Evolutionary conservation across 2,888 invertebrate species (phyloP).

Genomic region (Baronia brevicornis): DNA sequence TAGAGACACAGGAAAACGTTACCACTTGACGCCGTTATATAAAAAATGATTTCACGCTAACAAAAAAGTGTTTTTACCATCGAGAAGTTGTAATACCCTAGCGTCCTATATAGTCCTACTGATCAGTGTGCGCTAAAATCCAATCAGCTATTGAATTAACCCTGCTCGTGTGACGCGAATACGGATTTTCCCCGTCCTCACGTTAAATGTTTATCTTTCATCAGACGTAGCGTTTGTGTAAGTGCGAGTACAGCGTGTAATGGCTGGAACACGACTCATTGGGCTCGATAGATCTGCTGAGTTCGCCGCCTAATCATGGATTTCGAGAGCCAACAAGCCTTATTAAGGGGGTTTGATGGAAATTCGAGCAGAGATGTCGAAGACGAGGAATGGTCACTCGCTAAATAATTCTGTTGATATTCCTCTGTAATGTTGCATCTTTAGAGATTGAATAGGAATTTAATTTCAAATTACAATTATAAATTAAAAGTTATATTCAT

Average conservation of each 20-base stretch:
- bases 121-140: constrained; percentile 69
- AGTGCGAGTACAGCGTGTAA: constrained; percentile 57
- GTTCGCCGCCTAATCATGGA: constrained; percentile 26
- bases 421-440: no score
- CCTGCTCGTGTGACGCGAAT: constrained; percentile 71
- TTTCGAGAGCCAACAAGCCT: constrained; percentile 15
- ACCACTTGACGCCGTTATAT: constrained; percentile 1
- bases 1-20: no score
- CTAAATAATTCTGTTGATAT: no score
- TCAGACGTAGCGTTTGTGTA: constrained; percentile 64
- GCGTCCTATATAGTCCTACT: constrained; percentile 41
- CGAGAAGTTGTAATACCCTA: no score
- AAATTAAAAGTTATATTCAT: no score
- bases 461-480: no score
- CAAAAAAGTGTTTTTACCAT: constrained; percentile 31
- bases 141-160: constrained; percentile 76
- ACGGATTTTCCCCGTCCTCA: constrained; percentile 67
- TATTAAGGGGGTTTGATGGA: constrained; percentile 5
- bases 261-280: constrained; percentile 34
- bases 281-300: constrained; percentile 46
- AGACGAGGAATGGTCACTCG: not conserved
- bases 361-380: not conserved
- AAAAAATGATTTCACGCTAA: constrained; percentile 6
- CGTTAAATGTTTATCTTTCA: constrained; percentile 75
- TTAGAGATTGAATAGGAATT: no score